A percentile compares a stretch with the other conserved stretches of the same genome.
Evolutionary conservation across 2,888 invertebrate species (phyloP).

Genomic region (Hanleya hanleyi): DNA sequence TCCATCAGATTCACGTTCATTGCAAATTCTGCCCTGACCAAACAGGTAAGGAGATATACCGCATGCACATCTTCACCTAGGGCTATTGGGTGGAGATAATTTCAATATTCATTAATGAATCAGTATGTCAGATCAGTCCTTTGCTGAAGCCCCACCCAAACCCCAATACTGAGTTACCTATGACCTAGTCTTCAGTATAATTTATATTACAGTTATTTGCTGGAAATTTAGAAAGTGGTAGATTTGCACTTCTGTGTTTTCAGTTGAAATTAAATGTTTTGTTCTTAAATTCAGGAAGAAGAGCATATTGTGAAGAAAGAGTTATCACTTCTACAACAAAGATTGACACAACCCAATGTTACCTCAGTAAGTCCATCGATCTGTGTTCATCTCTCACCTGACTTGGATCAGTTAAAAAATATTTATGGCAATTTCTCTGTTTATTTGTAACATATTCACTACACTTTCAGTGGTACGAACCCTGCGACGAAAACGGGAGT

Average conservation of each 20-base stretch:
- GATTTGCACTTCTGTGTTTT: too few species aligned
- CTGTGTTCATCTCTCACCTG: not conserved
- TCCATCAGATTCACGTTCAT: not conserved
- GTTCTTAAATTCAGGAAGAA: not conserved
- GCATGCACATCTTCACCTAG: not conserved
- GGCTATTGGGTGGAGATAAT: too few species aligned
- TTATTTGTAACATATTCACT: not conserved
- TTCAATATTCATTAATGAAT: too few species aligned
- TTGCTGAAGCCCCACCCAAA: too few species aligned
- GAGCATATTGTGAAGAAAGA: slow-evolving; percentile 30
- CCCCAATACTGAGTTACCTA: too few species aligned
- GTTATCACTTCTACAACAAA: slow-evolving; percentile 43
- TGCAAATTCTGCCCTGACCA: not conserved
- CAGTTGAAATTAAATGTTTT: too few species aligned
- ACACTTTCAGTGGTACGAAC: not conserved
- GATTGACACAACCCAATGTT: slow-evolving; percentile 40
- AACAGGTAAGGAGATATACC: not conserved
- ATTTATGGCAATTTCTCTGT: not conserved
- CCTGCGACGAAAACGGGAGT: too few species aligned
- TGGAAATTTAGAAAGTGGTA: too few species aligned
- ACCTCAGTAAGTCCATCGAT: slow-evolving; percentile 24
- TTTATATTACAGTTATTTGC: too few species aligned
- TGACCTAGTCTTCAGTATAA: too few species aligned
- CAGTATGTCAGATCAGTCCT: too few species aligned
- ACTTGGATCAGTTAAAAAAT: not conserved